phyloP scores from a whole-genome alignment of 2,888 invertebrate species.

The Sesia bembeciformis region DNA sequence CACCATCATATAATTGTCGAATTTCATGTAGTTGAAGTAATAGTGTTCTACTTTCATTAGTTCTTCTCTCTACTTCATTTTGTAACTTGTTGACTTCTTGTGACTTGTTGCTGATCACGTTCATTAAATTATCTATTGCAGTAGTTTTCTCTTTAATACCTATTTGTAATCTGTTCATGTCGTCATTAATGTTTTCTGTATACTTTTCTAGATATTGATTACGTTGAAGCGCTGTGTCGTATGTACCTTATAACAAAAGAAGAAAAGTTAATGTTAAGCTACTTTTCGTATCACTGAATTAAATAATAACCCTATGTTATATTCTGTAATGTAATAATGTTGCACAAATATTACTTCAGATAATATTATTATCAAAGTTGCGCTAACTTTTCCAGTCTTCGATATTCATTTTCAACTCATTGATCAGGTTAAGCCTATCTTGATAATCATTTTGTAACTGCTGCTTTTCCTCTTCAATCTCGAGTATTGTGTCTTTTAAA shows the following conservation, averaged over 20 bases:
- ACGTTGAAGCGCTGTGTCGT: constrained; percentile 35
- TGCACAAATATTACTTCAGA: not conserved
- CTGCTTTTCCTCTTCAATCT: constrained; percentile 51
- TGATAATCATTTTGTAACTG: constrained; percentile 39
- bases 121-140: constrained; percentile 37
- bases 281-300: no score
- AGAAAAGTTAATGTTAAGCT: not conserved
- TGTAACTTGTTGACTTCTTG: constrained; percentile 35
- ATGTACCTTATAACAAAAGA: constrained; percentile 27
- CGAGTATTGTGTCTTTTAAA: constrained; percentile 37
- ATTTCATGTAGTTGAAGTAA: constrained; percentile 25
- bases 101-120: constrained; percentile 36
- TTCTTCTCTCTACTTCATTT: constrained; percentile 30
- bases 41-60: constrained; percentile 29
- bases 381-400: constrained; percentile 52
- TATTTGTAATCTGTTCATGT: constrained; percentile 26
- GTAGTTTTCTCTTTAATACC: constrained; percentile 32
- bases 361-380: not conserved
- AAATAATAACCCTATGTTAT: no score
- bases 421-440: constrained; percentile 40
- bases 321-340: not conserved
- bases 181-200: constrained; percentile 28
- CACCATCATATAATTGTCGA: constrained; percentile 25
- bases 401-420: constrained; percentile 42
- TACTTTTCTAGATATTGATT: constrained; percentile 44